Conservation (phyloP, 2,113 vertebrate genomes). For the Capreolus pygargus region DNA sequence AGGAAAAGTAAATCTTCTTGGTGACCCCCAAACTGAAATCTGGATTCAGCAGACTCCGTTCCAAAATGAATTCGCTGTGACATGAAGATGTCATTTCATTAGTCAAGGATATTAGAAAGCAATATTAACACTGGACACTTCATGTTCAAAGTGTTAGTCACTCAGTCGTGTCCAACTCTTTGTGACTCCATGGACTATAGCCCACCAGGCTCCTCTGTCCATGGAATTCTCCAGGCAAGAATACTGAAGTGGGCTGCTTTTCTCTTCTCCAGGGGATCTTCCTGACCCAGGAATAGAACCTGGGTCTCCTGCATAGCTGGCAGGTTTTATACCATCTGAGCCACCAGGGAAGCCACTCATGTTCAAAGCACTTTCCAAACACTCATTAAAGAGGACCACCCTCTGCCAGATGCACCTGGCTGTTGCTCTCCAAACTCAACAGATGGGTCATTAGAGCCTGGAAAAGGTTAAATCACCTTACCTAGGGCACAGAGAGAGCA, state of each 20-base stretch:
- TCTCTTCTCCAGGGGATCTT: neutral
- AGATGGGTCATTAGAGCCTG: neutral
- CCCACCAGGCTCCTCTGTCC: neutral
- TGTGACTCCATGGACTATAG: neutral
- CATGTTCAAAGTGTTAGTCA: neutral
- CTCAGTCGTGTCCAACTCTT: neutral
- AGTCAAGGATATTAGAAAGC: conserved; percentile 43
- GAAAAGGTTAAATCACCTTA: conserved; percentile 27
- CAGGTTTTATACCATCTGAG: neutral
- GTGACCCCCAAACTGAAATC: conserved; percentile 44
- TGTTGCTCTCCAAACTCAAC: neutral
- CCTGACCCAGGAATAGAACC: neutral
- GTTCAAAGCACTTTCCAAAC: conserved; percentile 41
- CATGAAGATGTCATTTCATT: conserved; percentile 58
- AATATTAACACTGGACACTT: conserved; percentile 36
- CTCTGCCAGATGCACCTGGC: neutral
- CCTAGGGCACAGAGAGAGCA: neutral
- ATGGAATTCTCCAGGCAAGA: neutral
- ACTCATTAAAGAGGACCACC: conserved; percentile 9
- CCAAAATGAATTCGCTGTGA: conserved; percentile 52
- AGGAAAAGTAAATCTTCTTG: conserved; percentile 66
- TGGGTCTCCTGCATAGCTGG: neutral
- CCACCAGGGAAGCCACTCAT: neutral
- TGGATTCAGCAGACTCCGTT: conserved; percentile 42
- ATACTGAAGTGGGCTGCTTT: neutral